Base-by-base conservation (phyloP, 53 echinoderm and acorn worm species). In the Astropecten irregularis region DNA sequence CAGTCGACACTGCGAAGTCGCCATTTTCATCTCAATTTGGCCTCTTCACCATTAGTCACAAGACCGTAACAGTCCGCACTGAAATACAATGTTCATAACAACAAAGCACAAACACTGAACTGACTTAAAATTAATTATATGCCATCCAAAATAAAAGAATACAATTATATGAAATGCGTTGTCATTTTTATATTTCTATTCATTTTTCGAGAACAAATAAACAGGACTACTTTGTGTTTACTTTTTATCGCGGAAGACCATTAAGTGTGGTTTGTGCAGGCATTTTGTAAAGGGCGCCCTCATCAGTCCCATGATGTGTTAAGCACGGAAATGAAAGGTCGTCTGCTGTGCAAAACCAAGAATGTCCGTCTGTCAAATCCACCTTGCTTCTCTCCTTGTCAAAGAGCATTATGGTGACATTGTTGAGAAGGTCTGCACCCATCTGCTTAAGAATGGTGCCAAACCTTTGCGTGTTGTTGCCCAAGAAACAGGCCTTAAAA, bases 341-440 rank as follows among this genome's bases (percentile, higher is more conserved):
- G 46, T 65, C 10, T 16, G 20, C 38, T 63, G 15, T 34, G 38
- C 18, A 37, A 0, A n/a, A n/a, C n/a, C n/a, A n/a, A n/a, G n/a
- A 28, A 96, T 96, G 96, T 96, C 96, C 27, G 85, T 73, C 77
- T 51, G 89, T 34, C 86, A 91, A 40, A 40, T 85, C 29, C 85
- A 77, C 25, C 44, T 95, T 34, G 89, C 74, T 27, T 79, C 93
- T 13, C 81, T 71, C n/a, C 85, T 96, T 4, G 48, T 94, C 25
- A 46, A 57, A 82, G 97, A 96, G 20, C 91, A 89, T 40, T 94
- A 89, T 85, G 97, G 97, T 36, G 92, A 96, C 71, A 85, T 88
- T 29, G 91, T 96, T 23, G 93, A 91, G 37, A 91, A 91, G 56
- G 88, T 94, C 18, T 93, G 93, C 68, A 76, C 83, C 32, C 82